Base-by-base conservation (phyloP, 2,797 vertebrate species). In the Pangasius djambal region DNA sequence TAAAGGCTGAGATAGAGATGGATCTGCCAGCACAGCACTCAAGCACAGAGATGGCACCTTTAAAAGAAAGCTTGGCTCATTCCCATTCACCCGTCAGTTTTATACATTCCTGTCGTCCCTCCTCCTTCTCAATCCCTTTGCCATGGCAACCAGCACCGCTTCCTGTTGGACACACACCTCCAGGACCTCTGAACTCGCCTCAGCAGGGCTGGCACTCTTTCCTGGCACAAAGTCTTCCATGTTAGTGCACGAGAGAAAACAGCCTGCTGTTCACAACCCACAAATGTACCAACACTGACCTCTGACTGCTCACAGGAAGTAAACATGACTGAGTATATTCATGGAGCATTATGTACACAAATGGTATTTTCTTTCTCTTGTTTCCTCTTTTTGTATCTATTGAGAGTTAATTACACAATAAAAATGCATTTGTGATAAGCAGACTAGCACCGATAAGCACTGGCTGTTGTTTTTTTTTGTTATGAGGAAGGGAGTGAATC, bases 361-460 rank as follows among this genome's bases (percentile, higher is more conserved):
- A 83, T 82, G n/a, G 83, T 65, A 52, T 74, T 83, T 86, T 82
- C 61, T 65, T 84, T 63, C 28, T 65, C 31, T 81, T 31, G 48
- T 87, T 44, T 65, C 40, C n/a, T 57, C 31, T 52, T 61, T 55
- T 50, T 61, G 59, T 79, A 69, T 70, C 83, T 88, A 57, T 72
- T 72, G 69, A 89, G 28, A 87, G 82, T 78, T 90, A 88, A 89
- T 90, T 90, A 74, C 28, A 79, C 61, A 74, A 87, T 83, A 48
- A 72, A 88, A 81, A 40, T 77, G 37, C 63, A 31, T 69, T 50
- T 55, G 25, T n/a, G 79, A 88, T 91, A 87, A 90, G 88, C 89
- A 83, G 77, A 81, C 72, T 59, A 40, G 83, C 55, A 70, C n/a
- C 82, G 86, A 87, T 75, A 84, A 87, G 82, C 16, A 50, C 65